Evolutionary conservation across 2,888 invertebrate species (phyloP).

Genomic region (Beris morrisii): DNA sequence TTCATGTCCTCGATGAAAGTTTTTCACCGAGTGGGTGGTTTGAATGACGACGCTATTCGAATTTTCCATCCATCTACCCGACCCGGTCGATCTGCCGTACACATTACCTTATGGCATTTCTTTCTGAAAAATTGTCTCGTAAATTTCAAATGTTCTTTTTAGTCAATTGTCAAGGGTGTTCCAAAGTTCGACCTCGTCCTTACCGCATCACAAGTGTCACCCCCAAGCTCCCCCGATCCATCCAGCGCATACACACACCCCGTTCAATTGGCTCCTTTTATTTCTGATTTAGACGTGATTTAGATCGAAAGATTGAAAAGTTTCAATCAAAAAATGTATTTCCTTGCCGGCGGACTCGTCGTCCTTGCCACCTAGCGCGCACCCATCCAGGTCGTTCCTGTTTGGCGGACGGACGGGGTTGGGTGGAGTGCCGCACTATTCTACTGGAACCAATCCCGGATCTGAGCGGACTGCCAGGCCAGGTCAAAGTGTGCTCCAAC

Average conservation of each 20-base stretch:
- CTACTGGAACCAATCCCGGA: too few species aligned
- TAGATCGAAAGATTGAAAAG: conserved; percentile 17
- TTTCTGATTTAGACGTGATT: conserved; percentile 13
- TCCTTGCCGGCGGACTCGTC: not conserved
- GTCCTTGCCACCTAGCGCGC: too few species aligned
- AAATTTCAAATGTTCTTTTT: conserved; percentile 5
- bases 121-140: conserved; percentile 12
- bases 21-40: too few species aligned
- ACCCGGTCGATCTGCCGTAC: not conserved
- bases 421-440: too few species aligned
- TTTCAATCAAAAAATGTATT: conserved; percentile 23
- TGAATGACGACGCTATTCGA: too few species aligned
- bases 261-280: not conserved
- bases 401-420: too few species aligned
- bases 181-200: not conserved
- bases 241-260: not conserved
- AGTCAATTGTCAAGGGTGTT: conserved; percentile 15
- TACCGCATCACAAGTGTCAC: too few species aligned
- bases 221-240: too few species aligned
- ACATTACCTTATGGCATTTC: conserved; percentile 9
- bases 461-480: too few species aligned
- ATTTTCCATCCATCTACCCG: not conserved
- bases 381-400: too few species aligned
- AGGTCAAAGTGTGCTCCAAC: too few species aligned
- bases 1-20: too few species aligned